These are phyloP conservation scores for Drosophila suboccidentalis DNA, from an alignment of 2,888 invertebrate genomes.

Conservation along the genomic window DNA sequence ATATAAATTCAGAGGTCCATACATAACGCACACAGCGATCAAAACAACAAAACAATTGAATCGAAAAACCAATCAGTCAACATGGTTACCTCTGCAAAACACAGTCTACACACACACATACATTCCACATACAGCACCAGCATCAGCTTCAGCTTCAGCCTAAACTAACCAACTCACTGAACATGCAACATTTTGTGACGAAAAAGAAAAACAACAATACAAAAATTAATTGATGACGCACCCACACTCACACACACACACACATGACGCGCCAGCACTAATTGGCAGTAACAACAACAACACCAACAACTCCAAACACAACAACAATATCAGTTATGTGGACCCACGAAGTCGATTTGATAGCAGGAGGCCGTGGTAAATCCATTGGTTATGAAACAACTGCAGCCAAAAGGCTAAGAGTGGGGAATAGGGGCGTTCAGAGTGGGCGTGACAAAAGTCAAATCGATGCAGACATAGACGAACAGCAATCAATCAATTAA, in stretches of 20 bases:
- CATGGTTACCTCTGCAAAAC: slow-evolving; percentile 39
- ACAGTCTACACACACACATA: slow-evolving; percentile 13
- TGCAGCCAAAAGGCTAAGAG: slow-evolving; percentile 14
- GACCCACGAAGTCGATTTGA: slow-evolving; percentile 69
- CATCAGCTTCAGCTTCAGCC: neutral
- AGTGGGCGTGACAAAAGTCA: slow-evolving; percentile 35
- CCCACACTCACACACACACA: slow-evolving; percentile 26
- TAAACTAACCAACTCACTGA: slow-evolving; percentile 9
- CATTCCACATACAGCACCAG: neutral
- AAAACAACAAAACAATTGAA: slow-evolving; percentile 59
- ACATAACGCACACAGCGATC: slow-evolving; percentile 34
- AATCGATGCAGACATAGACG: slow-evolving; percentile 73
- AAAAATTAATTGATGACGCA: slow-evolving; percentile 75
- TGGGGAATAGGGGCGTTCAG: neutral
- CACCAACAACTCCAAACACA: too few relatives aligned
- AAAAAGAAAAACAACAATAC: slow-evolving; percentile 66
- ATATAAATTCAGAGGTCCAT: slow-evolving; percentile 24
- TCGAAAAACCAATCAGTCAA: slow-evolving; percentile 73
- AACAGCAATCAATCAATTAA: slow-evolving; percentile 80
- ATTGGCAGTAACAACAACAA: slow-evolving; percentile 68
- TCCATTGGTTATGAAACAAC: slow-evolving; percentile 65
- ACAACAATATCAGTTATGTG: slow-evolving; percentile 40
- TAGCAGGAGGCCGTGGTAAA: slow-evolving; percentile 42
- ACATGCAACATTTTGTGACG: slow-evolving; percentile 50
- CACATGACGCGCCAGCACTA: slow-evolving; percentile 66